Percentiles rank a stretch among this genome's conserved stretches.
Evolutionary conservation across 2,797 vertebrate species (phyloP).

Genomic region (Clarias platycephalus): DNA sequence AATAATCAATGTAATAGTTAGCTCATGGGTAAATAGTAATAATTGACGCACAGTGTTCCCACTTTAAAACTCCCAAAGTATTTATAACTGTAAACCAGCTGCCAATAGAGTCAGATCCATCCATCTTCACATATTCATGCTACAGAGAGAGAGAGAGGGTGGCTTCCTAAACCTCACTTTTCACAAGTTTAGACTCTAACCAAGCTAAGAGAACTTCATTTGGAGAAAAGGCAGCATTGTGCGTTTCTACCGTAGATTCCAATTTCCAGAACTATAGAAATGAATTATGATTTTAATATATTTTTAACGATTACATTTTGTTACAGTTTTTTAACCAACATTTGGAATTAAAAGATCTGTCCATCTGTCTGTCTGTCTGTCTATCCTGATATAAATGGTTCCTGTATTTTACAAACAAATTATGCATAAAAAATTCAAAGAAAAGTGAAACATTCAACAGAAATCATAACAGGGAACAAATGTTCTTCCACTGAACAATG

Average conservation of each 20-base stretch:
- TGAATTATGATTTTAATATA: background rate
- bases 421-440: background rate
- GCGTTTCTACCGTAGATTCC: background rate
- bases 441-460: background rate
- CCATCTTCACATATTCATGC: background rate
- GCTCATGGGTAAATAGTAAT: background rate
- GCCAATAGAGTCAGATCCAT: background rate
- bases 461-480: background rate
- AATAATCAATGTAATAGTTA: too few relatives aligned
- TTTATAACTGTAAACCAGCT: background rate
- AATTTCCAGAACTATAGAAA: background rate
- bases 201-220: background rate
- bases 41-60: background rate
- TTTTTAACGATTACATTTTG: background rate
- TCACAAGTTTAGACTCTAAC: background rate
- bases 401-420: background rate
- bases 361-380: too few relatives aligned
- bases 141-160: constrained; percentile 61
- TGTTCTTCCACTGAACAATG: background rate
- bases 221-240: background rate
- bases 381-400: background rate
- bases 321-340: background rate
- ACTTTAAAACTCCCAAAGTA: background rate
- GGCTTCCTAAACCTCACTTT: background rate
- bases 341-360: too few relatives aligned